Evolutionary conservation across 2,797 vertebrate species (phyloP).

Genomic region (Nannoperca obscura): DNA sequence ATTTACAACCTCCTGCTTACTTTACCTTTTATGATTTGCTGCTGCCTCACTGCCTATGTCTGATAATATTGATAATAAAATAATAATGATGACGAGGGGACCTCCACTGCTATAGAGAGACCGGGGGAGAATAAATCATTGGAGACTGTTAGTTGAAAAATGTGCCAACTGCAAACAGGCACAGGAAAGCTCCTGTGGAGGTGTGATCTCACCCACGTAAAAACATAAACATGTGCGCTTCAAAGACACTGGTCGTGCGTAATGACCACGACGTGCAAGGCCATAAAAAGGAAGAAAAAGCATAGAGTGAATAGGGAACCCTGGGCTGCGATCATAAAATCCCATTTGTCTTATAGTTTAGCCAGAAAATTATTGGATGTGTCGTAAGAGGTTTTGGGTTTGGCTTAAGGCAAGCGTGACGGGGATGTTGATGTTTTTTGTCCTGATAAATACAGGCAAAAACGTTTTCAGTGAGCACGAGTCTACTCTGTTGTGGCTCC

Average conservation of each 20-base stretch:
- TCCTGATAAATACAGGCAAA: constrained; percentile 16
- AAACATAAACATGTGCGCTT: constrained; percentile 72
- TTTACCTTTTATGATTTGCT: neutral
- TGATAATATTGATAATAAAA: constrained; percentile 19
- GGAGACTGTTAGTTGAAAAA: constrained; percentile 48
- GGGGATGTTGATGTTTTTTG: neutral
- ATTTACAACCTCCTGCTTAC: neutral
- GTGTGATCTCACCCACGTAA: constrained; percentile 78
- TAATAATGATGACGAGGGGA: constrained; percentile 44
- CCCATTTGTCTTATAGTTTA: constrained; percentile 36
- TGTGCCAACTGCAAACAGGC: constrained; percentile 75
- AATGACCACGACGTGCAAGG: constrained; percentile 42
- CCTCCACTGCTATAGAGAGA: constrained; percentile 25
- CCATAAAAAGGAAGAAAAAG: constrained; percentile 40
- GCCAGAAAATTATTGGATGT: constrained; percentile 10
- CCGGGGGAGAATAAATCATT: constrained; percentile 36
- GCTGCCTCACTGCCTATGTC: neutral
- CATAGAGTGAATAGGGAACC: neutral
- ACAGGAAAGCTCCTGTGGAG: constrained; percentile 73
- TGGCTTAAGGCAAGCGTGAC: neutral
- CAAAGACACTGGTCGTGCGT: constrained; percentile 55
- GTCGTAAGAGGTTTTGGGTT: neutral
- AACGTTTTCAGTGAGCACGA: neutral
- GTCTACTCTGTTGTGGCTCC: neutral
- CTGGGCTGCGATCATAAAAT: constrained; percentile 30